These are phyloP conservation scores for Lipophrys pholis DNA, from an alignment of 2,113 vertebrate genomes.

Conservation along the genomic window DNA sequence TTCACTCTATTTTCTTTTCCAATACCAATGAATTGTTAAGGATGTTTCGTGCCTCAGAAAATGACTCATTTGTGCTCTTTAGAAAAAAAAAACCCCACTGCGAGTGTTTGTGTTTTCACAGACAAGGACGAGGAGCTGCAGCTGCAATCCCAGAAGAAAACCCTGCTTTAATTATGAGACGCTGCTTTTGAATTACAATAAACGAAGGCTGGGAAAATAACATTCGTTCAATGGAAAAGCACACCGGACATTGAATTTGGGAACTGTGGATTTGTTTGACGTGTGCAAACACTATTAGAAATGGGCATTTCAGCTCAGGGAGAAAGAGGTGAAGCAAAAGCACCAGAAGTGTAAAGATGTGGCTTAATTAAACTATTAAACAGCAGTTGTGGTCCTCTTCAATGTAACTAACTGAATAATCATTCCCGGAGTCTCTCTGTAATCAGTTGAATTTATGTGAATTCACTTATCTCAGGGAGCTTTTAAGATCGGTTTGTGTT, in stretches of 20 bases:
- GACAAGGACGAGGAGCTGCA: background rate
- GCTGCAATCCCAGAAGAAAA: background rate
- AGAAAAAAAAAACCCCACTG: background rate
- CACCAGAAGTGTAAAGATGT: background rate
- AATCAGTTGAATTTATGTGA: conserved; percentile 9
- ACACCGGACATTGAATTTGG: background rate
- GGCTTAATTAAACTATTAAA: conserved; percentile 24
- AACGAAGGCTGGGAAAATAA: background rate
- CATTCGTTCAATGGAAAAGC: background rate
- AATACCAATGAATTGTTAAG: conserved; percentile 17
- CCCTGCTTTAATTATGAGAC: too few species aligned
- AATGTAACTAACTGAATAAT: conserved; percentile 35
- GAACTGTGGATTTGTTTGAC: conserved; percentile 1
- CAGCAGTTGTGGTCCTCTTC: conserved; percentile 25
- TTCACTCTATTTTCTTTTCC: conserved; percentile 17
- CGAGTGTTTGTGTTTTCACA: background rate
- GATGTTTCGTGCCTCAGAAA: background rate
- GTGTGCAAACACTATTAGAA: background rate
- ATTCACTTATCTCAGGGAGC: conserved; percentile 7
- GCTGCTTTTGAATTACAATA: background rate
- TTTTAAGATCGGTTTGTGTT: conserved; percentile 1
- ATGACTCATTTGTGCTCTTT: background rate
- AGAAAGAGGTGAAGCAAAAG: background rate
- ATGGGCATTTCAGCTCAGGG: background rate
- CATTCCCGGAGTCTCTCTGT: conserved; percentile 9